Evolutionary conservation across 2,888 invertebrate genomes (phyloP), one percentile per base, ranked within the genome.

Genomic region (Bellardia bayeri): DNA sequence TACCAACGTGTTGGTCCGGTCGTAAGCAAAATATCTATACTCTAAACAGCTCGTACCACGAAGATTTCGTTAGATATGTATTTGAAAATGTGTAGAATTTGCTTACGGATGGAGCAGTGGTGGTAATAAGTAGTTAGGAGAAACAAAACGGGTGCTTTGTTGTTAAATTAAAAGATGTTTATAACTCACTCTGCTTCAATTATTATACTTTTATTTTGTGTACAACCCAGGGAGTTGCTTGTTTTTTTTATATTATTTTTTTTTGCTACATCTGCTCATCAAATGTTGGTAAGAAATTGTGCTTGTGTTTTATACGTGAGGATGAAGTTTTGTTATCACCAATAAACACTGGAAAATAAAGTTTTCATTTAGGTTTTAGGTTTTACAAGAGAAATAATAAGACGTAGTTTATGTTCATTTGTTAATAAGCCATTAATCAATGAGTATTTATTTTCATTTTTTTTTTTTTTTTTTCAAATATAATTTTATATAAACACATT

Each of bases 341-440:
- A 78, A 66, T 79, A 49, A 30, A 86, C 85, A 86, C 89, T 89
- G 89, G 76, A 89, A 89, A 88, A 89, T 88, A 89, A 89, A 89
- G 84, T 88, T 64, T 71, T 85, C 76, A 88, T 88, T 88, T 87
- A 87, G 80, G 84, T 42, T 74, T 69, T 56, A 23, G 23, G 45
- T 68, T 49, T 71, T 23, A 13, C 54, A 49, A 66, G 63, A 66
- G 64, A 87, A 82, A 82, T 79, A 86, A 87, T 69, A 87, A 85
- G 84, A 86, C 85, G 82, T 85, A 87, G 58, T 81, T 56, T 74
- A 56, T 23, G 23, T 78, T 56, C 66, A 56, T 58, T 69, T 80
- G 11, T 61, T 75, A 33, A 71, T 64, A 84, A 69, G 82, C 79
- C 80, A 81, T 85, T 69, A 76, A 74, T 80, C 30, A 87, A 84